Percentiles rank a stretch among this genome's conserved stretches.
Evolutionary conservation across 2,888 invertebrate genomes (phyloP).

Genomic region (Heliconius aoede): DNA sequence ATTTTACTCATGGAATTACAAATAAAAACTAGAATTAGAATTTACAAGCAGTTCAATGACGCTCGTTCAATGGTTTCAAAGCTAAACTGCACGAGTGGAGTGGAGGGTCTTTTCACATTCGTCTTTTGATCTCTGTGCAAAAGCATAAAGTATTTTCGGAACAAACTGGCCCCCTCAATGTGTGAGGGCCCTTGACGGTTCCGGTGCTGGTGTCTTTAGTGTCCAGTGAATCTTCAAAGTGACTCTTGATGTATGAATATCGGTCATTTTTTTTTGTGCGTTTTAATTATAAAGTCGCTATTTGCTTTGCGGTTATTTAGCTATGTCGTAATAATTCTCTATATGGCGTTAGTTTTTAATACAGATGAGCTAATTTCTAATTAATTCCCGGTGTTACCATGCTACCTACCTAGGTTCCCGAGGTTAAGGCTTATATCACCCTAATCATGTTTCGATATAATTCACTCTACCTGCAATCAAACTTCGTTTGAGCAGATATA

Average conservation of each 20-base stretch:
- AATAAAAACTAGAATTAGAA: slow-evolving; percentile 40
- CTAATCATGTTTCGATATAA: too few relatives aligned
- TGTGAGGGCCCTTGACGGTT: slow-evolving; percentile 51
- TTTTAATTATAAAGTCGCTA: slow-evolving; percentile 19
- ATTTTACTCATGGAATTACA: slow-evolving; percentile 21
- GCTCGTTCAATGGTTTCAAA: slow-evolving; percentile 41
- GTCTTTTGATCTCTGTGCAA: slow-evolving; percentile 56
- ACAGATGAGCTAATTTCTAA: too few relatives aligned
- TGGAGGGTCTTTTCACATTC: slow-evolving; percentile 45
- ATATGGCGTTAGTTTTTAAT: too few relatives aligned
- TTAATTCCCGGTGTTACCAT: too few relatives aligned
- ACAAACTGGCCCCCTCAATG: slow-evolving; percentile 54
- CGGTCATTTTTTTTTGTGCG: slow-evolving; percentile 30
- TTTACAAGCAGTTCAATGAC: slow-evolving; percentile 41
- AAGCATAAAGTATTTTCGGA: slow-evolving; percentile 56
- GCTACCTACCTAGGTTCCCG: too few relatives aligned
- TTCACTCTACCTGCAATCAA: too few relatives aligned
- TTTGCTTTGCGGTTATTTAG: background rate
- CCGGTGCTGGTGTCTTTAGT: slow-evolving; percentile 52
- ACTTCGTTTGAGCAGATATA: too few relatives aligned
- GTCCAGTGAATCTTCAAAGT: slow-evolving; percentile 51
- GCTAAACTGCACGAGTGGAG: slow-evolving; percentile 42
- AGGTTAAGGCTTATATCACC: too few relatives aligned
- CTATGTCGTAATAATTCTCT: background rate
- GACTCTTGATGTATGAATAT: slow-evolving; percentile 41